Evolutionary conservation across 2,797 vertebrate species (phyloP).

Genomic region (Rhincodon typus): DNA sequence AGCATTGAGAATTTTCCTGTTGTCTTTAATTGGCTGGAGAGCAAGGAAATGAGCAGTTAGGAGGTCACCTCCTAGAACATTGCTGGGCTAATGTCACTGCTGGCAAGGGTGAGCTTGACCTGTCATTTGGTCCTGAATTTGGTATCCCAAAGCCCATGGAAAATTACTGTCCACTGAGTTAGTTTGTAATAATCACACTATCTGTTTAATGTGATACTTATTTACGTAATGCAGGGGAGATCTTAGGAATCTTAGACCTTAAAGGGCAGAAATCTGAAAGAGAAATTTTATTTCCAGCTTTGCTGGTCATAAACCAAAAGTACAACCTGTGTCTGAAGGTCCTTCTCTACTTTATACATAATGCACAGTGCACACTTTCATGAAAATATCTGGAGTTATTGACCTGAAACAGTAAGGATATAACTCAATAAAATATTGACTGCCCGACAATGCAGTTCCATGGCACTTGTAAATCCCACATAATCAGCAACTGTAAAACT

Average conservation of each 20-base stretch:
- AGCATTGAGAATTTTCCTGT: too few species aligned
- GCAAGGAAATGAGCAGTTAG: too few species aligned
- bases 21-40: too few species aligned
- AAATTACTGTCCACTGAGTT: background rate
- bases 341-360: background rate
- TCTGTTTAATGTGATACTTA: background rate
- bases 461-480: background rate
- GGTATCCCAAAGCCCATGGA: too few species aligned
- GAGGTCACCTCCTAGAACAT: too few species aligned
- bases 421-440: background rate
- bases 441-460: background rate
- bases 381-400: background rate
- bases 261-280: background rate
- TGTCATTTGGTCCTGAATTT: too few species aligned
- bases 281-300: background rate
- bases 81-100: too few species aligned
- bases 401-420: background rate
- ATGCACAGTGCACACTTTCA: background rate
- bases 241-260: background rate
- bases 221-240: background rate
- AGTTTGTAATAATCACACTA: background rate
- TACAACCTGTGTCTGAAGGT: background rate
- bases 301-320: background rate
- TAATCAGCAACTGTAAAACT: background rate
- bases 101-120: too few species aligned